phyloP scores from a whole-genome alignment of 2,888 invertebrate genomes.

The Troglohyphantes excavatus region DNA sequence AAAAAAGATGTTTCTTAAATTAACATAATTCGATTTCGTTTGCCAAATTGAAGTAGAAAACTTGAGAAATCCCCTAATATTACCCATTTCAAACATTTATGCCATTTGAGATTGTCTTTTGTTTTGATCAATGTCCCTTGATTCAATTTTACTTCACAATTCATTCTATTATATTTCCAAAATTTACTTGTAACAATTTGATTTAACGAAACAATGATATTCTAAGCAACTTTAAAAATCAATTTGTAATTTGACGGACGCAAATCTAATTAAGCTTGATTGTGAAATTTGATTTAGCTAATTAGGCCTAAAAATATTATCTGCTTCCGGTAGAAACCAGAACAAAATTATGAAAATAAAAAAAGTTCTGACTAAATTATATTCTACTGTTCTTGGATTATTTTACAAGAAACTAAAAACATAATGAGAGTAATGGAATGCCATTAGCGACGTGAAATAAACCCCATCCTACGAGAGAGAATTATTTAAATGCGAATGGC shows the following conservation, averaged over 20 bases:
- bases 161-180: not conserved
- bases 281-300: constrained; percentile 24
- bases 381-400: constrained; percentile 22
- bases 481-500: constrained; percentile 50
- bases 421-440: constrained; percentile 51
- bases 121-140: not conserved
- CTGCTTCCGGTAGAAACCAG: not conserved
- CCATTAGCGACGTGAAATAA: constrained; percentile 41
- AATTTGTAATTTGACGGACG: not conserved
- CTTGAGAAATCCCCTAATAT: not conserved
- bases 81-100: not conserved
- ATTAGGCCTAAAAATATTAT: constrained; percentile 21
- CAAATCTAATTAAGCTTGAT: constrained; percentile 28
- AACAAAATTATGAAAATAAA: not conserved
- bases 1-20: too few relatives aligned
- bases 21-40: too few relatives aligned
- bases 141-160: not conserved
- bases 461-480: constrained; percentile 8
- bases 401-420: constrained; percentile 13
- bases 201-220: too few relatives aligned
- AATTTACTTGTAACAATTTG: too few relatives aligned
- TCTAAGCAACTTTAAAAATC: not conserved
- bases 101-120: not conserved
- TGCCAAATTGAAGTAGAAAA: too few relatives aligned
- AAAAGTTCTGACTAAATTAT: constrained; percentile 13